phyloP scores from a whole-genome alignment of 1,140 invertebrate genomes.

The Drosophila gunungcola region DNA sequence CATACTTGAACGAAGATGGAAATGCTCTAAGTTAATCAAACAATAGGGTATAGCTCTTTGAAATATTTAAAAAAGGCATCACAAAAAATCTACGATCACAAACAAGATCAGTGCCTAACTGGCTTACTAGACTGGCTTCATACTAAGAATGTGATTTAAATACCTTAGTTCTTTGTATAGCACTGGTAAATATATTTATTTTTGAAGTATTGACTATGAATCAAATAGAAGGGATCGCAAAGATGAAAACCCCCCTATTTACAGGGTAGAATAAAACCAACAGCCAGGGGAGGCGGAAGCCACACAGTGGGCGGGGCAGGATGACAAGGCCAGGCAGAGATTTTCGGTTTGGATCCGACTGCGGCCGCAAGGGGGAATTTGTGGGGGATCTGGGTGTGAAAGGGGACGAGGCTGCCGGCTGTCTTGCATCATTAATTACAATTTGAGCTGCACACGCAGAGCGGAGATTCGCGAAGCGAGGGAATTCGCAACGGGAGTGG shows the following conservation, averaged over 20 bases:
- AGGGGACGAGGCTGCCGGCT: constrained; percentile 39
- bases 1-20: not conserved
- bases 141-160: too few relatives aligned
- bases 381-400: constrained; percentile 32
- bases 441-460: constrained; percentile 70
- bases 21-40: not conserved
- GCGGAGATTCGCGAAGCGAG: constrained; percentile 24
- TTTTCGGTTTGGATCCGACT: constrained; percentile 53
- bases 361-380: constrained; percentile 33
- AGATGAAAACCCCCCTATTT: too few relatives aligned
- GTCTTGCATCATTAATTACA: constrained; percentile 83
- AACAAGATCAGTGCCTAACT: too few relatives aligned
- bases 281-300: constrained; percentile 7
- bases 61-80: too few relatives aligned
- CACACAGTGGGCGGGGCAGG: constrained; percentile 31
- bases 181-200: too few relatives aligned
- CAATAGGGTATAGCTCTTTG: too few relatives aligned
- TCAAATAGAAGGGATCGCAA: not conserved
- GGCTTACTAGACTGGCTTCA: too few relatives aligned
- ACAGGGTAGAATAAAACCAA: constrained; percentile 29
- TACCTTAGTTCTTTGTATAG: too few relatives aligned
- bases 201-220: too few relatives aligned
- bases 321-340: constrained; percentile 58
- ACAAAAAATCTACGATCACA: too few relatives aligned
- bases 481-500: constrained; percentile 8